Evolutionary conservation across 1,140 invertebrate species (phyloP).

Genomic region (Heliconius nattereri): DNA sequence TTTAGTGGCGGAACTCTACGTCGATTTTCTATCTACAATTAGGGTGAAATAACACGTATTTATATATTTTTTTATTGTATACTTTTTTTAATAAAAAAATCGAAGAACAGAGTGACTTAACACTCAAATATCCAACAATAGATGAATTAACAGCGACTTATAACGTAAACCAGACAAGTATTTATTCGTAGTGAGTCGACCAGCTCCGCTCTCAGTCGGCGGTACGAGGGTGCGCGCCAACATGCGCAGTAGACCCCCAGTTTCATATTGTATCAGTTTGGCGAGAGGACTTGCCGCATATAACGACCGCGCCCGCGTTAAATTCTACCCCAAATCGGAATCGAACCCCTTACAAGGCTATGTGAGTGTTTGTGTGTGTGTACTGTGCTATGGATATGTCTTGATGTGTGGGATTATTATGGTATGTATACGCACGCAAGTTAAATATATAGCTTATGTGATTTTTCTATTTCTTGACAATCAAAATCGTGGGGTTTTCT

Average conservation of each 20-base stretch:
- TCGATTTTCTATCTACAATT: too few relatives aligned
- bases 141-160: conserved; percentile 74
- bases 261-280: conserved; percentile 64
- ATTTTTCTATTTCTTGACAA: background rate
- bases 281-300: conserved; percentile 58
- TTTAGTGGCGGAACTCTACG: too few relatives aligned
- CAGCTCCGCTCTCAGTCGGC: conserved; percentile 38
- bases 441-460: background rate
- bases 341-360: conserved; percentile 21
- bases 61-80: background rate
- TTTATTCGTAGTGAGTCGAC: conserved; percentile 49
- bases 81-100: background rate
- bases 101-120: background rate
- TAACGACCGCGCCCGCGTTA: conserved; percentile 50
- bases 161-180: conserved; percentile 30
- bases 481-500: background rate
- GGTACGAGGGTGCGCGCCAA: conserved; percentile 60
- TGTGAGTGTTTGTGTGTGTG: conserved; percentile 48
- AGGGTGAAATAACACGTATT: background rate
- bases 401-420: background rate
- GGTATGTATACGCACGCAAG: background rate
- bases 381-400: conserved; percentile 46
- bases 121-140: conserved; percentile 46
- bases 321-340: background rate
- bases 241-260: conserved; percentile 62